Evolutionary conservation across 2,113 vertebrate genomes (phyloP), one percentile per base, ranked within the genome.

Genomic region (Nothobranchius furzeri): DNA sequence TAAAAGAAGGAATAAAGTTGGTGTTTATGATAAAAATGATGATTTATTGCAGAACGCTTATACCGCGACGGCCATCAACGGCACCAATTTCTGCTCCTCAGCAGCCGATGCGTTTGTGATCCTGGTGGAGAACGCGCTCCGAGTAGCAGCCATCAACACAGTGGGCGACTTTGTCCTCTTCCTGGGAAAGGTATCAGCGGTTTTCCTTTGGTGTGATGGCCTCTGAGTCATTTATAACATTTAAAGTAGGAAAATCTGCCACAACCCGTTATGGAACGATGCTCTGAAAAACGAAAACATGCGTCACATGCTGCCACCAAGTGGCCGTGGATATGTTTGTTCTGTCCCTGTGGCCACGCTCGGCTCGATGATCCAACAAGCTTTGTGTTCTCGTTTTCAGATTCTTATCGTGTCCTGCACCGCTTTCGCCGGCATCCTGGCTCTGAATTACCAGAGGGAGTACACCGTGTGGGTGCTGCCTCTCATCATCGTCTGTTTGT

Each of bases 101-200:
- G 97, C 97, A 10, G 95, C 95, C 53, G 98, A 99, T 15, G 96
- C 97, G 62, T 95, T 99, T 81, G 56, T 95, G 61, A 96, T 99
- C 89, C 90, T 99, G 67, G 96, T 96, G 85, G 96, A 98, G 89
- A 99, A 99, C 0, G 98, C 94, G 9, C 92, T 99, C 76, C 89
- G 95, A 51, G 96, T 99, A 64, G 95, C 96, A 40, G 92, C 96
- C 83, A 98, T 99, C 86, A 99, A 99, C 85, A 97, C 96, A 1
- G 95, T 99, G 57, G 98, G 98, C 13, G 96, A 98, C 90, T 99
- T 99, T 90, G 95, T 99, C 85, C 92, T 99, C 48, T 99, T 99
- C 82, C 82, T 99, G 60, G 98, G 95, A 89, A 99, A 99, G 96
- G 98, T 99, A 92, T 15, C 17, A 9, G 37, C 37, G 9, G 7